Conservation (phyloP, 2,888 invertebrate species). For the Catocala sponsa region DNA sequence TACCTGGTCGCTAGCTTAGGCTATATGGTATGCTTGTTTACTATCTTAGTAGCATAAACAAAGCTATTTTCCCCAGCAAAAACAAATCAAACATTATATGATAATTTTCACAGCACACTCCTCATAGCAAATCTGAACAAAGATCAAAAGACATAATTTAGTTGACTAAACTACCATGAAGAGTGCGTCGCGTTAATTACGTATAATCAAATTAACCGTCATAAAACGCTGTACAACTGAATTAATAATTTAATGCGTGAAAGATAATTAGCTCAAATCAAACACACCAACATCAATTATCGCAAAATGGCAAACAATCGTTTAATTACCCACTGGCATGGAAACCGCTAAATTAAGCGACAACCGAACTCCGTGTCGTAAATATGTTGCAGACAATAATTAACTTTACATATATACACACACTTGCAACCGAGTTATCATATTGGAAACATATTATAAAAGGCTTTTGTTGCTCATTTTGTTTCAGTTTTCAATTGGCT, state of each 20-base stretch:
- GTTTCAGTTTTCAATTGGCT: background rate
- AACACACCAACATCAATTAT: constrained; percentile 84
- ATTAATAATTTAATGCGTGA: constrained; percentile 76
- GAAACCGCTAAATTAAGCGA: constrained; percentile 82
- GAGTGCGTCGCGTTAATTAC: constrained; percentile 19
- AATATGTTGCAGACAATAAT: constrained; percentile 69
- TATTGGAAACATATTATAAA: constrained; percentile 24
- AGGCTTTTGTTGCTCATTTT: constrained; percentile 11
- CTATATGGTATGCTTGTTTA: too few relatives aligned
- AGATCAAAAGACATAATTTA: too few relatives aligned
- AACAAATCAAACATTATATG: too few relatives aligned
- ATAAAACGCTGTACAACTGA: constrained; percentile 56
- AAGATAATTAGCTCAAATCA: constrained; percentile 85
- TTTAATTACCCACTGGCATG: constrained; percentile 81
- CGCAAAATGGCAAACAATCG: constrained; percentile 85
- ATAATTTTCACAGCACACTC: too few relatives aligned
- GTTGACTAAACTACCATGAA: background rate
- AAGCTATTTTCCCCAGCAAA: too few relatives aligned
- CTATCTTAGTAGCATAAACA: too few relatives aligned
- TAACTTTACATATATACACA: constrained; percentile 58
- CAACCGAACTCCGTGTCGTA: constrained; percentile 66
- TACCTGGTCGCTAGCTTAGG: too few relatives aligned
- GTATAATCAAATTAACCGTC: constrained; percentile 49
- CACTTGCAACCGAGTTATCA: constrained; percentile 34
- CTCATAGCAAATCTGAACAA: too few relatives aligned